Conservation (phyloP, 2,888 invertebrate species). For the Drosophila subsilvestris region DNA sequence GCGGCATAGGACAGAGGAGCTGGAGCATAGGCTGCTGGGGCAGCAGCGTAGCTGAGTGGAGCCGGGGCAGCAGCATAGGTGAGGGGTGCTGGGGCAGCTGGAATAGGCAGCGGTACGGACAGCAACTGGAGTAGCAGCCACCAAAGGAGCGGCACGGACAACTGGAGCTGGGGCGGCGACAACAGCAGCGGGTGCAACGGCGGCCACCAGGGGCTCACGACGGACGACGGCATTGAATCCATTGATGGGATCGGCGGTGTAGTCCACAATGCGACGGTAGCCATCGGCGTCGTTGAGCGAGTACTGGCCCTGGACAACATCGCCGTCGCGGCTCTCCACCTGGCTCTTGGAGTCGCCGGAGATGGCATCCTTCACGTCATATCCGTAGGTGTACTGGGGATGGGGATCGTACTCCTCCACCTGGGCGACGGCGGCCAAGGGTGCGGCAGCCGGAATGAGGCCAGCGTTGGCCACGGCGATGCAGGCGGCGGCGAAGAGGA, state of each 20-base stretch:
- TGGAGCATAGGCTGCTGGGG: constrained; percentile 46
- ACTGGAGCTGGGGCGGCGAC: constrained; percentile 66
- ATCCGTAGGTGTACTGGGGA: constrained; percentile 84
- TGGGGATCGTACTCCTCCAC: constrained; percentile 83
- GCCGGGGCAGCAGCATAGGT: constrained; percentile 25
- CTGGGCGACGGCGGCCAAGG: constrained; percentile 76
- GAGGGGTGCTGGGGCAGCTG: constrained; percentile 61
- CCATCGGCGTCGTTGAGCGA: constrained; percentile 84
- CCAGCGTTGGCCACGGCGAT: constrained; percentile 80
- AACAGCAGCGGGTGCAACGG: constrained; percentile 66
- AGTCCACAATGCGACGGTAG: constrained; percentile 83
- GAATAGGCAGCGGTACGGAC: constrained; percentile 48
- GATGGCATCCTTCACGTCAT: constrained; percentile 83
- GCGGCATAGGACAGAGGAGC: constrained; percentile 57
- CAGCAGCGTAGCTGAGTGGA: constrained; percentile 43
- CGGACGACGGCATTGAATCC: constrained; percentile 84
- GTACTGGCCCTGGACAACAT: constrained; percentile 84
- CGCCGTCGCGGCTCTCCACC: constrained; percentile 84
- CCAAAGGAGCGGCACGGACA: constrained; percentile 62
- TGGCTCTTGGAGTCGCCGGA: constrained; percentile 84
- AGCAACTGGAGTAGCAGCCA: constrained; percentile 52
- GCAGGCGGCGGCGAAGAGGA: constrained; percentile 80
- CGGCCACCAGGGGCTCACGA: constrained; percentile 81
- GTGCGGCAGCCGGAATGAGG: constrained; percentile 75
- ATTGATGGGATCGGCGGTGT: constrained; percentile 83